These are phyloP conservation scores for Neoseiulus cucumeris DNA, from an alignment of 1,140 invertebrate genomes.

Conservation along the genomic window DNA sequence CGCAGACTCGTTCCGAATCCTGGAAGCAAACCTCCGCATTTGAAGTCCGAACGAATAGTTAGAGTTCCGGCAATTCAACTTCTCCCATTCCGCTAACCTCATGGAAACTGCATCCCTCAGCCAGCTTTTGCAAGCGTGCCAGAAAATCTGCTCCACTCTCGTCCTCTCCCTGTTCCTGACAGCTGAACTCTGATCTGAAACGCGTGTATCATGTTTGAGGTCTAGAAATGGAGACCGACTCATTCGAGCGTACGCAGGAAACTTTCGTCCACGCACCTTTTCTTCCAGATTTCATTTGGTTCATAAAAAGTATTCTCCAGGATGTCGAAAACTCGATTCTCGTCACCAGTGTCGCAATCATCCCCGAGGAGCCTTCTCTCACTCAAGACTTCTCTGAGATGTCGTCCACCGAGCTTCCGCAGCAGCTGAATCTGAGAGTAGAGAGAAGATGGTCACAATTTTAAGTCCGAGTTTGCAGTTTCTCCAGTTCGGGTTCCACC, in stretches of 20 bases:
- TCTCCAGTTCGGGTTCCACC: not conserved
- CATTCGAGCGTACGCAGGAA: not conserved
- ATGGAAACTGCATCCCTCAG: not conserved
- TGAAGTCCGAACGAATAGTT: not conserved
- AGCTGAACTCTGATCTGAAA: not conserved
- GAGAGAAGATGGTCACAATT: not conserved
- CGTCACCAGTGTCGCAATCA: too few relatives aligned
- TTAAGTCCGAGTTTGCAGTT: not conserved
- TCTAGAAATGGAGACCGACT: too few relatives aligned
- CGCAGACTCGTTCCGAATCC: not conserved
- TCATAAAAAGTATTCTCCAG: too few relatives aligned
- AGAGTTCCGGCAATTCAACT: not conserved
- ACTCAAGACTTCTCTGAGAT: not conserved
- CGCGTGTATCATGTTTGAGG: not conserved
- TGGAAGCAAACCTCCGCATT: not conserved
- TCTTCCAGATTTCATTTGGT: too few relatives aligned
- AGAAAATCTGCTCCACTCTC: not conserved
- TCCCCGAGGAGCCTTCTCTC: too few relatives aligned
- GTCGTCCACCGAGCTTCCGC: not conserved
- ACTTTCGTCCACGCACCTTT: too few relatives aligned
- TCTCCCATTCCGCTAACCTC: not conserved
- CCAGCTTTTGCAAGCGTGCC: not conserved
- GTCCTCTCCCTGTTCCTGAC: not conserved
- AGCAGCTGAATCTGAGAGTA: not conserved
- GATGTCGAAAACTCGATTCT: too few relatives aligned